phyloP scores from a whole-genome alignment of 2,888 invertebrate species.

The Andrena minutula region DNA sequence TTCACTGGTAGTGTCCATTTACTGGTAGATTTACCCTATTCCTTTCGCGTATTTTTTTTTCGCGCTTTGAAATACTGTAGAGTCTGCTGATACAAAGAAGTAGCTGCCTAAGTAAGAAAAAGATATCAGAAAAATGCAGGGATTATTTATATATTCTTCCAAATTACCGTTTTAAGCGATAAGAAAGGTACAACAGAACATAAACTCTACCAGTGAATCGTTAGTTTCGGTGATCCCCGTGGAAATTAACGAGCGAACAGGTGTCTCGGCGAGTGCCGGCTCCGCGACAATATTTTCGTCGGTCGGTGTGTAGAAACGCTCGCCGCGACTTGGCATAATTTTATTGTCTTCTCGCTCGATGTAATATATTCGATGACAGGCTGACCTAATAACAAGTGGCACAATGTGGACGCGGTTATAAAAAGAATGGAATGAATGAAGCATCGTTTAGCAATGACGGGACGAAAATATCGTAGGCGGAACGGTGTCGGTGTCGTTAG shows the following conservation, averaged over 20 bases:
- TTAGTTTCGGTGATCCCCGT: neutral
- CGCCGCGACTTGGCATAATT: constrained; percentile 68
- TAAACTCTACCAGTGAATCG: neutral
- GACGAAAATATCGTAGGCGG: constrained; percentile 46
- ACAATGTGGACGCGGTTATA: constrained; percentile 49
- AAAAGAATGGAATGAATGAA: constrained; percentile 52
- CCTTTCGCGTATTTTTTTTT: no score
- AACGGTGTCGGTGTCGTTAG: constrained; percentile 24
- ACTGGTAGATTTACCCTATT: no score
- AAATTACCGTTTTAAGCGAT: no score
- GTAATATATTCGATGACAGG: constrained; percentile 65
- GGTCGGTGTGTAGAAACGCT: constrained; percentile 33
- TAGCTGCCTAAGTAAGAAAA: no score
- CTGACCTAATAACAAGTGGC: constrained; percentile 68
- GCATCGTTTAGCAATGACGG: constrained; percentile 48
- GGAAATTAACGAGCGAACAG: constrained; percentile 40
- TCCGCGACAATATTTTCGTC: constrained; percentile 59
- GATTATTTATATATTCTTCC: no score
- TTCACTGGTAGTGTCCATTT: no score
- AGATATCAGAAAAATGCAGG: no score
- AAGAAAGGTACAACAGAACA: neutral
- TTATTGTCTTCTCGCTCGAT: constrained; percentile 55
- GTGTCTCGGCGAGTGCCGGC: constrained; percentile 27
- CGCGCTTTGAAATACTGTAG: no score
- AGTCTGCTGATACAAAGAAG: no score